Evolutionary conservation across 2,888 invertebrate species (phyloP).

Genomic region (Smittia aterrima): DNA sequence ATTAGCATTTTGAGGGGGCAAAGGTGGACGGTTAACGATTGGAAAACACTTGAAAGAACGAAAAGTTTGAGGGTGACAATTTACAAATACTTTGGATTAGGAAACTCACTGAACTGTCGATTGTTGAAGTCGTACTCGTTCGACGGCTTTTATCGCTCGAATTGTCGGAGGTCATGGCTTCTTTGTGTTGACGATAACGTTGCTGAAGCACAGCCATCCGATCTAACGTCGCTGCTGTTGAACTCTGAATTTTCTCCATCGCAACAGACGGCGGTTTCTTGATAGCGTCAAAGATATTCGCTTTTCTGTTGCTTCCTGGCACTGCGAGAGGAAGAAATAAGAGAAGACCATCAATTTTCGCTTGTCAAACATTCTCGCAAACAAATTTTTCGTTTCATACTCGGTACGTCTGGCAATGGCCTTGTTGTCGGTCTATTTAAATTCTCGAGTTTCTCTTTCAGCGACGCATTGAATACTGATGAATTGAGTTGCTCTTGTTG

Average conservation of each 20-base stretch:
- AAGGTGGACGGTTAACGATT: slow-evolving; percentile 31
- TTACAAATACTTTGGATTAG: neutral
- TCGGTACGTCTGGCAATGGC: slow-evolving; percentile 60
- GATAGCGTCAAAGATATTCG: slow-evolving; percentile 52
- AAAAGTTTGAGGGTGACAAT: neutral
- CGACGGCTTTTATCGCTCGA: slow-evolving; percentile 42
- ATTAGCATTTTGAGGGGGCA: slow-evolving; percentile 22
- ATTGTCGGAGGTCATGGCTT: slow-evolving; percentile 52
- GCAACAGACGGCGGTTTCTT: slow-evolving; percentile 53
- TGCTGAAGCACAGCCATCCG: slow-evolving; percentile 56
- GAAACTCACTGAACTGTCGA: slow-evolving; percentile 40
- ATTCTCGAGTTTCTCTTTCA: slow-evolving; percentile 56
- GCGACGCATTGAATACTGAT: slow-evolving; percentile 43
- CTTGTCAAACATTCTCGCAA: neutral
- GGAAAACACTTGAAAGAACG: slow-evolving; percentile 12
- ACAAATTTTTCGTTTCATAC: slow-evolving; percentile 42
- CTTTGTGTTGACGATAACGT: slow-evolving; percentile 60
- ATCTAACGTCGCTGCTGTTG: slow-evolving; percentile 53
- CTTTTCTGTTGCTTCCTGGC: slow-evolving; percentile 43
- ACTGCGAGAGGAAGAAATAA: neutral
- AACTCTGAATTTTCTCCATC: slow-evolving; percentile 53
- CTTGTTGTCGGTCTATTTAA: slow-evolving; percentile 55
- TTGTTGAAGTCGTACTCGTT: slow-evolving; percentile 45
- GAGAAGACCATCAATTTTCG: neutral
- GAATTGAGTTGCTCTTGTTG: slow-evolving; percentile 17